phyloP scores from a whole-genome alignment of 2,113 vertebrate genomes.

The Todiramphus saurophagus region DNA sequence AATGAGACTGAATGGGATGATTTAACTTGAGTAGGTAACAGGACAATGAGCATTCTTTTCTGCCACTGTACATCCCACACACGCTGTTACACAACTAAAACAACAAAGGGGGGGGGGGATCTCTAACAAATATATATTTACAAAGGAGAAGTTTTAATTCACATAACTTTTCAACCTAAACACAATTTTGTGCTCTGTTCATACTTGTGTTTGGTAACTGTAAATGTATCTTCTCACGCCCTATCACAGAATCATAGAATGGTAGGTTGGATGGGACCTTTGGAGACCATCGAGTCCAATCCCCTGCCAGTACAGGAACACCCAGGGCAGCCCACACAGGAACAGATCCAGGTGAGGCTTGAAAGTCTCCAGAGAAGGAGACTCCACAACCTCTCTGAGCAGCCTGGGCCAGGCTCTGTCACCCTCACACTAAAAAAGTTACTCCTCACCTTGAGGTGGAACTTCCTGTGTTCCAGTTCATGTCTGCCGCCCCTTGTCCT shows the following conservation, averaged over 20 bases:
- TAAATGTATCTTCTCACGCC: background rate
- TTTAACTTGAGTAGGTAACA: accelerated
- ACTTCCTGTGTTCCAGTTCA: too few species aligned
- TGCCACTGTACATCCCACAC: too few species aligned
- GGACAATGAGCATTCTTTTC: background rate
- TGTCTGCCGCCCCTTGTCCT: too few species aligned
- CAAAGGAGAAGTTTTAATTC: background rate
- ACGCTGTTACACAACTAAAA: too few species aligned
- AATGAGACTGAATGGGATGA: background rate
- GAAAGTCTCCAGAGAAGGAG: background rate
- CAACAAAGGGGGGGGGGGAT: too few species aligned
- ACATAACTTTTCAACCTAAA: background rate
- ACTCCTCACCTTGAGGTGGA: too few species aligned
- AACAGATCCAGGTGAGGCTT: too few species aligned
- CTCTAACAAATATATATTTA: background rate
- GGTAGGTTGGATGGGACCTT: background rate
- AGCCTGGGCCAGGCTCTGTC: too few species aligned
- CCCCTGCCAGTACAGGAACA: too few species aligned
- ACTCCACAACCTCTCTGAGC: background rate
- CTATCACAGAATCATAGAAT: background rate
- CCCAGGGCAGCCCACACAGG: too few species aligned
- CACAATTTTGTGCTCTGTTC: background rate
- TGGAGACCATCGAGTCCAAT: background rate
- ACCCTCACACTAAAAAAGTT: too few species aligned
- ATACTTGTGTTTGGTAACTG: background rate